Percentiles rank a stretch among this genome's conserved stretches.
phyloP scores from a whole-genome alignment of 2,797 vertebrate genomes.

The Myotis findleyi region DNA sequence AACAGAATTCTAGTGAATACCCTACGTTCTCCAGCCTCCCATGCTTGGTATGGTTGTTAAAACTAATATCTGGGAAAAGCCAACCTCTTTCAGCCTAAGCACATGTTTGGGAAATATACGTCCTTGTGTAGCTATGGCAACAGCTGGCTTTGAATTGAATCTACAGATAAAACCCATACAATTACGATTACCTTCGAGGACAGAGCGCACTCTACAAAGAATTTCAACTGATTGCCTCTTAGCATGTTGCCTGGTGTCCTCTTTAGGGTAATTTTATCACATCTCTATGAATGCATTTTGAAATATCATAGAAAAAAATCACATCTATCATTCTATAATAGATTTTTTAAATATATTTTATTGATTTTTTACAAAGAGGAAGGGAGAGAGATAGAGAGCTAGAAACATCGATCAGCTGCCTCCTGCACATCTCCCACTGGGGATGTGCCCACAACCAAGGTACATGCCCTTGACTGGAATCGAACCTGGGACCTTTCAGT shows the following conservation, averaged over 20 bases:
- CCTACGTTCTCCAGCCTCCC: neutral
- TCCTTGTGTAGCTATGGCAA: slow-evolving; percentile 67
- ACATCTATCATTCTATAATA: neutral
- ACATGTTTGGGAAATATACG: neutral
- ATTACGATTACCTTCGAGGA: slow-evolving; percentile 36
- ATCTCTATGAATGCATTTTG: slow-evolving; percentile 13
- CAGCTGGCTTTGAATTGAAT: slow-evolving; percentile 41
- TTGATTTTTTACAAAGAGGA: too few species aligned
- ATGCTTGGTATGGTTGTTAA: neutral
- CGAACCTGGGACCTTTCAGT: too few species aligned
- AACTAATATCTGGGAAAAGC: neutral
- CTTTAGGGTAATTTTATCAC: neutral
- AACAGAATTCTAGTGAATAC: neutral
- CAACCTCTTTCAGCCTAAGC: slow-evolving; percentile 49
- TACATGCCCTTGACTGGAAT: too few species aligned
- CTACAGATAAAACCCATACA: slow-evolving; percentile 65
- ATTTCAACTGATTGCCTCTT: slow-evolving; percentile 54
- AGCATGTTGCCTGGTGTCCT: neutral
- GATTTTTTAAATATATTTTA: neutral
- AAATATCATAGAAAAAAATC: slow-evolving; percentile 17
- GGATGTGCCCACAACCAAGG: too few species aligned
- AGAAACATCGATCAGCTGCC: too few species aligned
- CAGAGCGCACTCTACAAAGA: neutral
- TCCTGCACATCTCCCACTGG: too few species aligned
- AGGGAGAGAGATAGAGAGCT: too few species aligned